These are phyloP conservation scores for Maniola hyperantus DNA, from an alignment of 2,888 invertebrate genomes.

Conservation along the genomic window DNA sequence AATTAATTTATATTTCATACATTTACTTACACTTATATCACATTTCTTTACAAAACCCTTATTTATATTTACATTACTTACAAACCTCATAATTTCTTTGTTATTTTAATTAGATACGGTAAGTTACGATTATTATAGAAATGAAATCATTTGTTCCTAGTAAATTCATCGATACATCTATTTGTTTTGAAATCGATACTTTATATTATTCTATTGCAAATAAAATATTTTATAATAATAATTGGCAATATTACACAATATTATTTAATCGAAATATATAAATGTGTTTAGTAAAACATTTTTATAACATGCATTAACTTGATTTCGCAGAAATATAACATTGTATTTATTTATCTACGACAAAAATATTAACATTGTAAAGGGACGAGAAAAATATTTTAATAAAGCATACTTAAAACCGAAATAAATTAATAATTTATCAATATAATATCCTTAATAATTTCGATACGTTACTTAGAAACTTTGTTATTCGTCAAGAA, in stretches of 20 bases:
- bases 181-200: constrained; percentile 19
- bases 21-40: constrained; percentile 59
- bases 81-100: constrained; percentile 28
- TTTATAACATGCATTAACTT: background rate
- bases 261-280: background rate
- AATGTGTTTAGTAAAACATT: background rate
- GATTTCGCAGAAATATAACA: background rate
- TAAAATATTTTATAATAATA: constrained; percentile 10
- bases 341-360: background rate
- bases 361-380: background rate
- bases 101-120: constrained; percentile 10
- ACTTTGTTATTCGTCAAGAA: too few species aligned
- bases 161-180: constrained; percentile 25
- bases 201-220: constrained; percentile 16
- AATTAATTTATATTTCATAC: constrained; percentile 23
- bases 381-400: background rate
- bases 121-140: constrained; percentile 12
- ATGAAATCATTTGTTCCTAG: constrained; percentile 14
- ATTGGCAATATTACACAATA: constrained; percentile 7
- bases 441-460: too few species aligned
- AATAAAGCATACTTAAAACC: too few species aligned
- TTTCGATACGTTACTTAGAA: too few species aligned
- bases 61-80: constrained; percentile 46
- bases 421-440: too few species aligned
- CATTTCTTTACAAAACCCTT: constrained; percentile 58